Conservation (phyloP, 2,797 vertebrate species). For the Cetoscarus ocellatus region DNA sequence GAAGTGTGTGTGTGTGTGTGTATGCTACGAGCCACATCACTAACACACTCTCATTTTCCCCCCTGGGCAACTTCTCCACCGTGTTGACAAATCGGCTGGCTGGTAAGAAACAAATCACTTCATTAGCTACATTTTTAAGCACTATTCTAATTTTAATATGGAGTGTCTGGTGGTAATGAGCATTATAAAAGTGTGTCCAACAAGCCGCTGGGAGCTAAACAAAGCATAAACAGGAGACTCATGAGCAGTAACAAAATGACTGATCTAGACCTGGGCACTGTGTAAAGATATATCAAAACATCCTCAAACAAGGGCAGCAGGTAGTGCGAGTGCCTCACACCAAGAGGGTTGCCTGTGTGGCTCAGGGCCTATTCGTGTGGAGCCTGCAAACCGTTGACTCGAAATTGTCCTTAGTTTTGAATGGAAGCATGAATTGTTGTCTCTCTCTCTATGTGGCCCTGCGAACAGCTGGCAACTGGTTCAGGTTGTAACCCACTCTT, state of each 20-base stretch:
- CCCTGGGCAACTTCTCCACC: constrained; percentile 22
- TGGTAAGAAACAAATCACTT: constrained; percentile 13
- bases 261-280: constrained; percentile 7
- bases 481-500: too few relatives aligned
- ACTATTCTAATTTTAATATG: constrained; percentile 9
- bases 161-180: constrained; percentile 6
- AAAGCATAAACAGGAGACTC: constrained; percentile 12
- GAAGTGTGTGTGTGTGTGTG: constrained; percentile 25
- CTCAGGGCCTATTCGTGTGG: too few relatives aligned
- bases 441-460: too few relatives aligned
- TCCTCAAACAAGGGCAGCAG: too few relatives aligned
- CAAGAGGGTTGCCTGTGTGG: too few relatives aligned
- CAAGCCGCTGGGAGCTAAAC: constrained; percentile 1
- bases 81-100: constrained; percentile 13
- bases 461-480: too few relatives aligned
- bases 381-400: too few relatives aligned
- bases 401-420: too few relatives aligned
- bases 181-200: constrained; percentile 13
- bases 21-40: constrained; percentile 21
- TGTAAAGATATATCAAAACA: too few relatives aligned
- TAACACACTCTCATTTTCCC: constrained; percentile 9
- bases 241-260: constrained; percentile 18
- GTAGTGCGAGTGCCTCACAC: too few relatives aligned
- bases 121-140: constrained; percentile 20
- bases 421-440: too few relatives aligned